Evolutionary conservation across 2,797 vertebrate genomes (phyloP).

Genomic region (Mormyrops attenuatus): DNA sequence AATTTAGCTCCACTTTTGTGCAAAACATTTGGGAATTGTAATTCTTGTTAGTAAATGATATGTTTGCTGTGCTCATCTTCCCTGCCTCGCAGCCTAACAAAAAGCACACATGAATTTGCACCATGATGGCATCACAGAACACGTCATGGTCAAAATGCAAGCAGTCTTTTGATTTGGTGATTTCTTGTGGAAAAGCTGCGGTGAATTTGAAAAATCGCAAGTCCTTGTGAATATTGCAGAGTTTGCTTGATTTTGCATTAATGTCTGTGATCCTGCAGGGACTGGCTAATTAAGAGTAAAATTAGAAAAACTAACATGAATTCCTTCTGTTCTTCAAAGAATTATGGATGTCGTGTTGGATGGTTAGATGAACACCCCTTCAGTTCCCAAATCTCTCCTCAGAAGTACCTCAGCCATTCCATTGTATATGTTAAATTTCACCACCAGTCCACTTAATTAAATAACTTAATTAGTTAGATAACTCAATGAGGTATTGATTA

Average conservation of each 20-base stretch:
- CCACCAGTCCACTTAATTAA: background rate
- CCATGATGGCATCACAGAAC: background rate
- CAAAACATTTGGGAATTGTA: background rate
- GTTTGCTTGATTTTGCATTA: background rate
- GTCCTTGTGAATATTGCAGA: background rate
- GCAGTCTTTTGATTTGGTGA: background rate
- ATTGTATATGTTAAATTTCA: background rate
- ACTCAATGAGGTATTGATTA: background rate
- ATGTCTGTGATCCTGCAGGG: background rate
- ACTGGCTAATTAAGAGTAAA: background rate
- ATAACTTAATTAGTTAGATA: background rate
- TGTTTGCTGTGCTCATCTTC: background rate
- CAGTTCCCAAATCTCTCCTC: background rate
- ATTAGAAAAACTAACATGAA: background rate
- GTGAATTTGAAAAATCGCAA: background rate
- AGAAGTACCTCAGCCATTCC: background rate
- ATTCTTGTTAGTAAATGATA: background rate
- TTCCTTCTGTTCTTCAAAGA: background rate
- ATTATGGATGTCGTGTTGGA: background rate
- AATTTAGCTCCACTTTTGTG: background rate
- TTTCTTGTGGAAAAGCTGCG: background rate
- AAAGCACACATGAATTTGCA: background rate
- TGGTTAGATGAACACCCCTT: background rate
- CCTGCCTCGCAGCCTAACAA: background rate
- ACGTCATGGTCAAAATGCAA: background rate